Conservation (phyloP, 2,113 vertebrate genomes). For the Engystomops pustulosus region DNA sequence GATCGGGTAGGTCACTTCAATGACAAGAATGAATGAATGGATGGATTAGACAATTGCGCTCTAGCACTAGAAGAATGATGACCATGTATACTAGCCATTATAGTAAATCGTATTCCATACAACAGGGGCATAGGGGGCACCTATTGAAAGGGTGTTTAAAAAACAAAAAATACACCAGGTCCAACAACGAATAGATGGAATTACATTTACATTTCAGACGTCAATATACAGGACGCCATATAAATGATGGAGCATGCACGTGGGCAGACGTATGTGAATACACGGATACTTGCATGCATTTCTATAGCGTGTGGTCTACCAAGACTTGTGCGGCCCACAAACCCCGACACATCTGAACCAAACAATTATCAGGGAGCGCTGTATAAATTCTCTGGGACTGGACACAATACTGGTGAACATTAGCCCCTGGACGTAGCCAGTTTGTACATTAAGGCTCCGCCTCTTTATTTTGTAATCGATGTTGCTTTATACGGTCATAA, state of each 20-base stretch:
- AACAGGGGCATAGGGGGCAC: background rate
- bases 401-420: no score
- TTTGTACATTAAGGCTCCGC: no score
- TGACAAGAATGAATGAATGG: background rate
- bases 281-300: background rate
- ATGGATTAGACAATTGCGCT: background rate
- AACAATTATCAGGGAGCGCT: no score
- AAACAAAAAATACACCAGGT: background rate
- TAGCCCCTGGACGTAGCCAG: no score
- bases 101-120: background rate
- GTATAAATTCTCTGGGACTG: background rate
- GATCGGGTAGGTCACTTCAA: background rate
- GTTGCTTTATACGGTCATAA: no score
- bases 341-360: slow-evolving; percentile 17
- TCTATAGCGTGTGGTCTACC: background rate
- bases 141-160: no score
- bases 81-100: background rate
- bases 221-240: background rate
- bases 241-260: background rate
- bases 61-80: background rate
- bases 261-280: background rate
- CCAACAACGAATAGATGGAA: background rate
- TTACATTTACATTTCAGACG: background rate
- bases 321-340: background rate
- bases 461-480: no score